These are phyloP conservation scores for Mirza zaza DNA, from an alignment of 2,113 vertebrate genomes.

Conservation along the genomic window DNA sequence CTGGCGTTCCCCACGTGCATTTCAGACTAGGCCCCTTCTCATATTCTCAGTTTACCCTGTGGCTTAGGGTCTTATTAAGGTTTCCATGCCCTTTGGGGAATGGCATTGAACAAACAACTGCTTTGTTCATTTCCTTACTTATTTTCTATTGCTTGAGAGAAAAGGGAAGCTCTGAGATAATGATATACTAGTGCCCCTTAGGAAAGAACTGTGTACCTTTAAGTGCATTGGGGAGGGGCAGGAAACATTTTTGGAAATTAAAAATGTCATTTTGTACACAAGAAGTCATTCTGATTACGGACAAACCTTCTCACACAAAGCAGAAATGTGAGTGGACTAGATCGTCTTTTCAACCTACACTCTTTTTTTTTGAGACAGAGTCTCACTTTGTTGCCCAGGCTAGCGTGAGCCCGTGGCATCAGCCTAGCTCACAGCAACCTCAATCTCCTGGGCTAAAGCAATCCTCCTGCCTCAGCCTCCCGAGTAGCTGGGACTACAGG, in stretches of 20 bases:
- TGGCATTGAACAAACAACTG: conserved; percentile 44
- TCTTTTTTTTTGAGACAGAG: no score
- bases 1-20: background rate
- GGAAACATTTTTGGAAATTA: background rate
- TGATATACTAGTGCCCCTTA: background rate
- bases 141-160: conserved; percentile 54
- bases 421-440: no score
- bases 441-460: no score
- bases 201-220: background rate
- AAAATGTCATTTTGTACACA: conserved; percentile 43
- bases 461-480: no score
- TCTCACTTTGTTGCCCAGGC: no score
- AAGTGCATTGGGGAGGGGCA: background rate
- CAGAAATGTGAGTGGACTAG: background rate
- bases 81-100: background rate
- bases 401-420: no score
- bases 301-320: background rate
- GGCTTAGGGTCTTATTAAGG: background rate
- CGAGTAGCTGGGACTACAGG: no score
- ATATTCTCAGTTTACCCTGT: background rate
- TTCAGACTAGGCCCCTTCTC: background rate
- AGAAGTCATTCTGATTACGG: conserved; percentile 1
- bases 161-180: conserved; percentile 32
- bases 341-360: background rate
- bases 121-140: conserved; percentile 54